Percentiles rank a stretch among this genome's conserved stretches.
Conservation (phyloP, 2,113 vertebrate genomes). For the Nycticebus coucang region DNA sequence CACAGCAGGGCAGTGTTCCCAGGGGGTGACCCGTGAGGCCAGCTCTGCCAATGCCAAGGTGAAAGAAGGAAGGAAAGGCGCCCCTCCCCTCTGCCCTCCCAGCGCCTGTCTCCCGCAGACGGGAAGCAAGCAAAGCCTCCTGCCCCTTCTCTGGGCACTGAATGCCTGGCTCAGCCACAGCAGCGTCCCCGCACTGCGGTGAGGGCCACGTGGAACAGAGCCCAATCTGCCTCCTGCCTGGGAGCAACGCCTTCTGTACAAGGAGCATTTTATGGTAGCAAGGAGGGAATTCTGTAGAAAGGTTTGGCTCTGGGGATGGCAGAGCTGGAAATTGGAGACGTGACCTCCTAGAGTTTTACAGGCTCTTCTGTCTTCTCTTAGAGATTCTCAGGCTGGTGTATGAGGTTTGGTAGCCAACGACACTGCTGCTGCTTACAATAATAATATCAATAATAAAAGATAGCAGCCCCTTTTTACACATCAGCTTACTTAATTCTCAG, state of each 20-base stretch:
- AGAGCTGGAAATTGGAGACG: background rate
- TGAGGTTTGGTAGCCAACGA: background rate
- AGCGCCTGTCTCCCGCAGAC: background rate
- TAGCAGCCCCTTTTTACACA: background rate
- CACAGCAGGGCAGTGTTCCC: background rate
- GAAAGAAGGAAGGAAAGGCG: background rate
- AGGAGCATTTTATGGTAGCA: background rate
- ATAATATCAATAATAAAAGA: background rate
- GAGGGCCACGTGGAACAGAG: background rate
- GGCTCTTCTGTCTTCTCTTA: background rate
- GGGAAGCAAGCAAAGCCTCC: background rate
- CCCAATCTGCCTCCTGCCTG: background rate
- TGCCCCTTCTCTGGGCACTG: background rate
- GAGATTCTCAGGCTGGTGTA: background rate
- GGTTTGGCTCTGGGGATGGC: too few relatives aligned
- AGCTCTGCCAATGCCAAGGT: accelerated
- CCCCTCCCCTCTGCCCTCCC: too few relatives aligned
- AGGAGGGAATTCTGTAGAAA: background rate
- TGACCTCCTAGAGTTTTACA: background rate
- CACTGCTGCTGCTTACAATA: background rate
- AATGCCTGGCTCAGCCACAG: background rate
- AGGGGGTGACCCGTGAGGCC: background rate
- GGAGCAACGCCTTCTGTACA: background rate
- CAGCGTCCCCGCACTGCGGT: background rate
- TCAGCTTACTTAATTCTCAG: background rate